Evolutionary conservation across 2,113 vertebrate genomes (phyloP).

Genomic region (Nansenia antarctica): DNA sequence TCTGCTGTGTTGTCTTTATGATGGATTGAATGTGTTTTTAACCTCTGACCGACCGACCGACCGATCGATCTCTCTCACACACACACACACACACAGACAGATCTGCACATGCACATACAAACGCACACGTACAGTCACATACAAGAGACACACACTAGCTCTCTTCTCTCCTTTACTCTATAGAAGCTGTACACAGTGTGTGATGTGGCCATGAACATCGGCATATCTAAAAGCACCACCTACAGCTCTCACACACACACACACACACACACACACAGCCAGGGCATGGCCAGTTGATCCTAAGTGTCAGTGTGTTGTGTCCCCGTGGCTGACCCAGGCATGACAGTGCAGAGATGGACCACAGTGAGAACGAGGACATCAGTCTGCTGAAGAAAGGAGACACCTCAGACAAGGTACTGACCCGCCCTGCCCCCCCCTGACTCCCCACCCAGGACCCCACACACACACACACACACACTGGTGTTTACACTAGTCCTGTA

Average conservation of each 20-base stretch:
- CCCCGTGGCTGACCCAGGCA: constrained; percentile 67
- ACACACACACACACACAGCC: too few species aligned
- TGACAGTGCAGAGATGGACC: constrained; percentile 92
- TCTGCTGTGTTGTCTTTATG: too few species aligned
- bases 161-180: constrained; percentile 29
- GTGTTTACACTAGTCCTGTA: too few species aligned
- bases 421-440: too few species aligned
- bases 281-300: too few species aligned
- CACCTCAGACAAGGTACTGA: constrained; percentile 69
- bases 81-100: constrained; percentile 48
- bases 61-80: too few species aligned
- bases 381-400: constrained; percentile 76
- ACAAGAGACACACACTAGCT: background rate
- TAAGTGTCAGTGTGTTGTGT: too few species aligned
- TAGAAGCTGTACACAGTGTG: constrained; percentile 99
- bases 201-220: constrained; percentile 98
- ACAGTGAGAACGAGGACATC: constrained; percentile 97
- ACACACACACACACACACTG: background rate
- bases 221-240: constrained; percentile 98
- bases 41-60: too few species aligned
- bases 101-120: background rate
- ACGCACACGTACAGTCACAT: too few species aligned
- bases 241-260: too few species aligned
- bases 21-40: too few species aligned
- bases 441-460: background rate